phyloP scores from a whole-genome alignment of 2,113 vertebrate species.

The Sterrhoptilus dennistouni region DNA sequence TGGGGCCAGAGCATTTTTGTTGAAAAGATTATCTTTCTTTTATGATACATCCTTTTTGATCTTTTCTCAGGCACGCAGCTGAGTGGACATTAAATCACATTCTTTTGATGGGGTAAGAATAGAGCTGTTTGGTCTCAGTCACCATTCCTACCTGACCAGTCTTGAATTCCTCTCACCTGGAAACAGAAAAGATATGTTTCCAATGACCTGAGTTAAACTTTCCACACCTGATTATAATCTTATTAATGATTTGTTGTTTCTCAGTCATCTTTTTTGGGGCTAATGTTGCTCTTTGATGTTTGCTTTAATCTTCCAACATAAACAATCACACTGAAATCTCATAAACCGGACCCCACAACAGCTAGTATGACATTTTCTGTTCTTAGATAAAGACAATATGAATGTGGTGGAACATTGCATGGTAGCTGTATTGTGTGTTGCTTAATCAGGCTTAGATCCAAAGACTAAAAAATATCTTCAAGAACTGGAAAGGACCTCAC shows the following conservation, averaged over 20 bases:
- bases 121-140: background rate
- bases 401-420: background rate
- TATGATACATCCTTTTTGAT: background rate
- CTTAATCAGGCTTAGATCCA: background rate
- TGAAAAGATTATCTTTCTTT: background rate
- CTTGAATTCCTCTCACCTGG: background rate
- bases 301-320: constrained; percentile 27
- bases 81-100: background rate
- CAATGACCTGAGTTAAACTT: background rate
- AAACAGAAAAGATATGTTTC: background rate
- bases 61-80: background rate
- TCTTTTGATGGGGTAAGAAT: background rate
- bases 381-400: background rate
- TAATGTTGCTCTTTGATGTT: background rate
- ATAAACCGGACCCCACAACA: background rate
- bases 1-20: background rate
- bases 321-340: background rate
- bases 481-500: background rate
- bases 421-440: background rate
- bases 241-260: background rate
- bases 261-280: background rate
- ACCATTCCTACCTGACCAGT: background rate
- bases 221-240: background rate
- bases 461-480: background rate
- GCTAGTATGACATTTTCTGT: background rate